A percentile compares a stretch with the other conserved stretches of the same genome.
phyloP scores from a whole-genome alignment of 2,113 vertebrate species.

The Lontra canadensis region DNA sequence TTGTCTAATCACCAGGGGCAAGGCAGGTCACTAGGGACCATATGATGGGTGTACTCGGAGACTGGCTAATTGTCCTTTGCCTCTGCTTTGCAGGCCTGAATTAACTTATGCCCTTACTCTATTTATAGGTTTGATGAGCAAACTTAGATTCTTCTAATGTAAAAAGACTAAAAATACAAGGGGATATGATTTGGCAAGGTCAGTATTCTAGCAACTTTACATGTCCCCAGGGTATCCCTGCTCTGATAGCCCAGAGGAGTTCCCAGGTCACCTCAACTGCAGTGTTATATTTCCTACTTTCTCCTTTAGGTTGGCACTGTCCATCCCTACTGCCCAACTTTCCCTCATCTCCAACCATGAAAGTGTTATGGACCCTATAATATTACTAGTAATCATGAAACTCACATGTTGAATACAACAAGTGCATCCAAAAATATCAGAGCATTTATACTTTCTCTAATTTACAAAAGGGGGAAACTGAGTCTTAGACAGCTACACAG shows the following conservation, averaged over 20 bases:
- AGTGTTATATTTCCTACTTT: not conserved
- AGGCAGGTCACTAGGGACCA: not conserved
- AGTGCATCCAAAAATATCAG: not conserved
- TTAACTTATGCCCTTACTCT: conserved; percentile 44
- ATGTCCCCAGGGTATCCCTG: not conserved
- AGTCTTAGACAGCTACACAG: not conserved
- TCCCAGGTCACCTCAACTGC: not conserved
- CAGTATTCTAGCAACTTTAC: not conserved
- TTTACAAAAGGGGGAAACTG: not conserved
- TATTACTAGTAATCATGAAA: not conserved
- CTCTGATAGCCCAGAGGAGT: not conserved
- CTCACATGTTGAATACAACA: not conserved
- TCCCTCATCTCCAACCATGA: not conserved
- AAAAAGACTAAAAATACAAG: conserved; percentile 38
- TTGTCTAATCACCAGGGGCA: not conserved
- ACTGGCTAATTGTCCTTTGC: not conserved
- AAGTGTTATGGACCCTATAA: not conserved
- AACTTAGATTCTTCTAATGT: conserved; percentile 50
- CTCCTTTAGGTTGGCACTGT: not conserved
- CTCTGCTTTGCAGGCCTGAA: conserved; percentile 3
- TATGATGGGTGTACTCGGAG: not conserved
- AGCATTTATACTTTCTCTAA: not conserved
- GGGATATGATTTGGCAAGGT: not conserved
- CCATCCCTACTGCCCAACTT: not conserved
- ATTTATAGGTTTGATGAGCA: conserved; percentile 65